Evolutionary conservation across 2,113 vertebrate genomes (phyloP), one percentile per base, ranked within the genome.

Genomic region (Limanda limanda): DNA sequence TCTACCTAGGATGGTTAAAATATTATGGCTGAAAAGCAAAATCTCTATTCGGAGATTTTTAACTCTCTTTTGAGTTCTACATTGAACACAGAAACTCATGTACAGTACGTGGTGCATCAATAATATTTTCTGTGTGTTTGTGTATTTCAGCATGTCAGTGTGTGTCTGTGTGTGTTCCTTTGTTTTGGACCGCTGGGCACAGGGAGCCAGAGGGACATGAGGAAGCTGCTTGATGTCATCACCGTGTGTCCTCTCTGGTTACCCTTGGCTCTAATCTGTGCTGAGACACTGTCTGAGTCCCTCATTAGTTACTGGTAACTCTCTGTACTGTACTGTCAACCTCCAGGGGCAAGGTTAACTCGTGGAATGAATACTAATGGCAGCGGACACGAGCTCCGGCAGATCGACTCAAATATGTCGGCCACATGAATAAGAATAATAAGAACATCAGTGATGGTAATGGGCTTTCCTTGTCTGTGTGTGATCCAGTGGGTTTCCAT

Each of bases 301-400:
- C 72, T 87, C 86, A 79, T 90, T 90, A 89, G 83, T 88, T 81
- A 86, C 82, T 86, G 76, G 78, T 76, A 81, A 78, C 83, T 70
- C 54, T 83, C 76, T 88, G 78, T 88, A 83, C 81, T 85, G 74
- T 89, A 83, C 83, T 55, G 59, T 82, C 70, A 74, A 74, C 63
- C 78, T 80, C 78, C 27, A 31, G 45, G 70, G 82, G 76, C 88
- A 74, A 89, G 73, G 86, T 80, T 80, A 75, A 82, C 58, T 55
- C 23, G 31, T 37, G 42, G 27, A 45, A 51, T 60, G 78, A 88
- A 85, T 80, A 72, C 64, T 18, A 74, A 58, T 75, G 13, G 63
- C 31, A 31, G 31, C 5, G 31, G 6, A 7, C 31, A 31, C 31
- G 56, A 40, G 64, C 45, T 21, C 78, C 74, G 59, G 66, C 67